phyloP scores from a whole-genome alignment of 2,797 vertebrate species.

The Siniperca obscura region DNA sequence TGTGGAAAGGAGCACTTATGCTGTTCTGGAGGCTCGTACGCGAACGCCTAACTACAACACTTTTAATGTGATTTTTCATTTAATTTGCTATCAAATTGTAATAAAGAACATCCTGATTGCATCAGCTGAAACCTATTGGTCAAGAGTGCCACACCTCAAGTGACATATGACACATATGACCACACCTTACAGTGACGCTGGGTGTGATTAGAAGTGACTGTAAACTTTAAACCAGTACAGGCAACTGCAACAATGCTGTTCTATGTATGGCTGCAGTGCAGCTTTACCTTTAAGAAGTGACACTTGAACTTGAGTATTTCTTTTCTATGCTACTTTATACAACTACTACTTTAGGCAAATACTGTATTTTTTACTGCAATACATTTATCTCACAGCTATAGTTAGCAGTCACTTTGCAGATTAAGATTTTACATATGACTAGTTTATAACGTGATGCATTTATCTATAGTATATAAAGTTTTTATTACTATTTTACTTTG shows the following conservation, averaged over 20 bases:
- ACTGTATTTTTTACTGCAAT: no score
- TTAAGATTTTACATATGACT: neutral
- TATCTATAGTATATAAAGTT: neutral
- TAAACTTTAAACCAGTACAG: neutral
- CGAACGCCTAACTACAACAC: no score
- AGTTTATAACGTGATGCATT: neutral
- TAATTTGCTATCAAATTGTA: neutral
- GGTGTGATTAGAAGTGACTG: neutral
- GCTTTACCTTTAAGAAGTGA: neutral
- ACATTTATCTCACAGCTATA: neutral
- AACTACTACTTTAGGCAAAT: neutral
- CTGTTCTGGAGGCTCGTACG: neutral
- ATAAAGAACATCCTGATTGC: neutral
- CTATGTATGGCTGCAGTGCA: neutral
- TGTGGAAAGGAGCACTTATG: no score
- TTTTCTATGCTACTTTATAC: neutral
- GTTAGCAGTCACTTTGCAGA: neutral
- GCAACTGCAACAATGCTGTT: neutral
- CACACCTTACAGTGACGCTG: neutral
- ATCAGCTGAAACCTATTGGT: neutral
- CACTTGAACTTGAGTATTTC: neutral
- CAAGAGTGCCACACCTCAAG: neutral
- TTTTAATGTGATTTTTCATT: no score
- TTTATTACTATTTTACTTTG: neutral
- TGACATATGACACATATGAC: rapidly evolving